phyloP scores from a whole-genome alignment of 1,140 invertebrate genomes.

The Bursaphelenchus mucronatus region DNA sequence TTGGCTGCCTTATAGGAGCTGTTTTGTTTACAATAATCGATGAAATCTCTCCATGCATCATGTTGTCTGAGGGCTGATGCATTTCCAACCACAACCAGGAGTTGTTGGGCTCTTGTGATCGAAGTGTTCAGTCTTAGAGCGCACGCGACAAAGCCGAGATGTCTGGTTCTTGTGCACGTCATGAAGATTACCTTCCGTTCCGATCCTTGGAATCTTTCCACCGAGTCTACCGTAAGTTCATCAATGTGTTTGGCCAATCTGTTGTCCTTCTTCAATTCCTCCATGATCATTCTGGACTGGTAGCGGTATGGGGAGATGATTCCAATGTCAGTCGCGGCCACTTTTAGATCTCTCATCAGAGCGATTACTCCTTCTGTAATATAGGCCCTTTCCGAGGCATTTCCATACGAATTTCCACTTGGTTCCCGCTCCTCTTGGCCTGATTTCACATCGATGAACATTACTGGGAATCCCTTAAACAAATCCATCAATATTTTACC shows the following conservation, averaged over 20 bases:
- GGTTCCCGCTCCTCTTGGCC: not conserved
- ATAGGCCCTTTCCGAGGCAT: not conserved
- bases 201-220: constrained; percentile 15
- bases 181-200: constrained; percentile 16
- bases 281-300: constrained; percentile 4
- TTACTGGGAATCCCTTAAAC: constrained; percentile 10
- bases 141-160: constrained; percentile 12
- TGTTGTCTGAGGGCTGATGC: not conserved
- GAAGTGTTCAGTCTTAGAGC: constrained; percentile 13
- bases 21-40: constrained; percentile 8
- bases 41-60: constrained; percentile 11
- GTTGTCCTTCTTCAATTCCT: not conserved
- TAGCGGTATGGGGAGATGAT: constrained; percentile 7
- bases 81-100: constrained; percentile 14
- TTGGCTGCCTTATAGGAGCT: not conserved
- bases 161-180: not conserved
- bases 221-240: constrained; percentile 4
- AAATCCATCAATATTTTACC: constrained; percentile 11
- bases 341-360: constrained; percentile 3
- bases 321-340: constrained; percentile 4
- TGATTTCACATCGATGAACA: constrained; percentile 3
- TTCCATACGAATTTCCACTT: constrained; percentile 14
- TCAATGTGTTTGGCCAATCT: constrained; percentile 8
- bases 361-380: not conserved
- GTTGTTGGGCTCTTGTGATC: constrained; percentile 11